These are phyloP conservation scores for Aporrectodea caliginosa DNA, from an alignment of 1,140 invertebrate genomes.

Conservation along the genomic window DNA sequence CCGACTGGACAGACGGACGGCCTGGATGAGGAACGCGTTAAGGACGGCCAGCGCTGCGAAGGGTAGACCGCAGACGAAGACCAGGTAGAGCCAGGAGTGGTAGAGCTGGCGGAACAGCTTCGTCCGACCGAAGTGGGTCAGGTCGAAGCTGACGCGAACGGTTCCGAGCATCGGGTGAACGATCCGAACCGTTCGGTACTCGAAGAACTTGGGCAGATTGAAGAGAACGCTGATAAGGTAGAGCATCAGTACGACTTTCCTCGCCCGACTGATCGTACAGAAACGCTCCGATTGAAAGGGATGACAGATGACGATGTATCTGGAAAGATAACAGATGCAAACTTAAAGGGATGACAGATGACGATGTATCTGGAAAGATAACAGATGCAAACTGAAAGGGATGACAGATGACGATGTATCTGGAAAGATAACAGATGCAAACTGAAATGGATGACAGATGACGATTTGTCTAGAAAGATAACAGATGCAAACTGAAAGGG, in stretches of 20 bases:
- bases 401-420: slow-evolving; percentile 56
- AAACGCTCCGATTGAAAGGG: slow-evolving; percentile 51
- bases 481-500: slow-evolving; percentile 54
- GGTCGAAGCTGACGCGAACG: slow-evolving; percentile 33
- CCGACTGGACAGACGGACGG: slow-evolving; percentile 48
- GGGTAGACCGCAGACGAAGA: slow-evolving; percentile 51
- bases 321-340: no score
- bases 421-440: no score
- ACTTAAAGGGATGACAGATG: slow-evolving; percentile 56
- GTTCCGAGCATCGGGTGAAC: slow-evolving; percentile 7
- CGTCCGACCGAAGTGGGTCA: slow-evolving; percentile 45
- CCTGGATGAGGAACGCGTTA: slow-evolving; percentile 52
- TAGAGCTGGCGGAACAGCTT: slow-evolving; percentile 46
- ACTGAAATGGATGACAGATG: slow-evolving; percentile 56
- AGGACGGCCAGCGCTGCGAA: slow-evolving; percentile 50
- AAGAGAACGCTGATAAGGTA: slow-evolving; percentile 43
- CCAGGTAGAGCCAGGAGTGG: slow-evolving; percentile 52
- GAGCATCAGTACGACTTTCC: slow-evolving; percentile 44
- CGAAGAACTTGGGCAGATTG: slow-evolving; percentile 52
- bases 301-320: slow-evolving; percentile 56
- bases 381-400: slow-evolving; percentile 55
- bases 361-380: slow-evolving; percentile 50
- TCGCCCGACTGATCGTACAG: slow-evolving; percentile 46
- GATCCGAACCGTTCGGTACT: slow-evolving; percentile 41
- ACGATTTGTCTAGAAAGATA: slow-evolving; percentile 50